A percentile compares a stretch with the other conserved stretches of the same genome.
Conservation (phyloP, 2,888 invertebrate species). For the Pammene aurita region DNA sequence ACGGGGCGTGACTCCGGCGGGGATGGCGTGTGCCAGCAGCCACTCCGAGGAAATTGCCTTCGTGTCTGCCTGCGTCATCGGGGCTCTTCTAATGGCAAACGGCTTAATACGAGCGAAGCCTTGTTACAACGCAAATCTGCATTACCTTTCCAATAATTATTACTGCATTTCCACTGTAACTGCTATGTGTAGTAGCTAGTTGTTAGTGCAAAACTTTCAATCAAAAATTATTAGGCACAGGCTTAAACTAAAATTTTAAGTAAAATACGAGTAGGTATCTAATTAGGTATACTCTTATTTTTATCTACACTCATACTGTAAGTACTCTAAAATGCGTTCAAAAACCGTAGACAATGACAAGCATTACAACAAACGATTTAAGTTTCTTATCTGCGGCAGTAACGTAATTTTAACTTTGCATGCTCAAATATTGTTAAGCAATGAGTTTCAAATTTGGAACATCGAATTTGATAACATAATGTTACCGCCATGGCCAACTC, state of each 20-base stretch:
- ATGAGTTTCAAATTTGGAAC: no score
- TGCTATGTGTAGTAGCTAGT: background rate
- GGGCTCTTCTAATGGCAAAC: constrained; percentile 6
- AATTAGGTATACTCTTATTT: no score
- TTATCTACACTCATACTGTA: no score
- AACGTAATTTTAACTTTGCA: no score
- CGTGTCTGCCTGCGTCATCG: constrained; percentile 33
- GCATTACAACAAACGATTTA: no score
- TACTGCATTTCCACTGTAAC: constrained; percentile 20
- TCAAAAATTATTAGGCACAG: background rate
- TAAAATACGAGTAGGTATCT: no score
- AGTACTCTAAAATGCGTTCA: no score
- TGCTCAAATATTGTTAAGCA: no score
- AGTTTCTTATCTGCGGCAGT: no score
- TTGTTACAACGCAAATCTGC: constrained; percentile 25
- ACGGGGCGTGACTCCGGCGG: constrained; percentile 17
- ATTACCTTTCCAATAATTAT: constrained; percentile 20
- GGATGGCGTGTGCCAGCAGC: constrained; percentile 30
- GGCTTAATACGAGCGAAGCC: constrained; percentile 31
- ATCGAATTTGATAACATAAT: no score
- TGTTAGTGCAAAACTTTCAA: background rate
- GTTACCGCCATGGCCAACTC: no score
- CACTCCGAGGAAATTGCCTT: constrained; percentile 32
- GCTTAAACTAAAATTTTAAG: constrained; percentile 1
- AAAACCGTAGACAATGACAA: no score